Percentiles rank a stretch among this genome's conserved stretches.
Conservation (phyloP, 1,140 invertebrate genomes). For the Cataglyphis hispanica region DNA sequence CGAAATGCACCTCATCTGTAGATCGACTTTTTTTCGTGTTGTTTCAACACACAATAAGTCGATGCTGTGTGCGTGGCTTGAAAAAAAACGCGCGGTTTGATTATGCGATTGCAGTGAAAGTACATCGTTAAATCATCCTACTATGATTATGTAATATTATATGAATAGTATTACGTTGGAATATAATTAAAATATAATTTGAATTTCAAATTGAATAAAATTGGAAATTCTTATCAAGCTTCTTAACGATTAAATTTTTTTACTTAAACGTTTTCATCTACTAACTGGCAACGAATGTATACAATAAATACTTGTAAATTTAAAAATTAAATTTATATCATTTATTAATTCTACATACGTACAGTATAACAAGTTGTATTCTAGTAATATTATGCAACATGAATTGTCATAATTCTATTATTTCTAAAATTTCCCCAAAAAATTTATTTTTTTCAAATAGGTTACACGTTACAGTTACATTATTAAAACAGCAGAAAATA, state of each 20-base stretch:
- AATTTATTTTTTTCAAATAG: background rate
- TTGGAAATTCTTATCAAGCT: background rate
- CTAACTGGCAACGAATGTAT: background rate
- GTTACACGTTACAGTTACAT: too few relatives aligned
- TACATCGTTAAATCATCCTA: background rate
- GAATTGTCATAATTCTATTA: background rate
- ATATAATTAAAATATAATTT: background rate
- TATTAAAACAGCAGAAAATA: too few relatives aligned
- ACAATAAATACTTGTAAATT: background rate
- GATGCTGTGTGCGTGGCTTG: background rate
- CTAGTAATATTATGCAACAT: background rate
- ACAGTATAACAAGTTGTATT: background rate
- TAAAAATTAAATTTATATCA: conserved; percentile 1
- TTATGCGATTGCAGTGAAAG: background rate
- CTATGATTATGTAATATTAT: conserved; percentile 16
- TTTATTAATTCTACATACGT: background rate
- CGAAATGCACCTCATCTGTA: background rate
- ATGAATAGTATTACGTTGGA: background rate
- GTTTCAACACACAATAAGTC: conserved; percentile 8
- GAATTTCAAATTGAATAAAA: background rate
- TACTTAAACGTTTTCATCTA: background rate
- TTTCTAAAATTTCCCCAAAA: background rate
- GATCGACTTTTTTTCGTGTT: conserved; percentile 20
- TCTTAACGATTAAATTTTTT: background rate
- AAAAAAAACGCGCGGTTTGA: background rate